Evolutionary conservation across 2,797 vertebrate genomes (phyloP).

Genomic region (Urophycis tenuis): DNA sequence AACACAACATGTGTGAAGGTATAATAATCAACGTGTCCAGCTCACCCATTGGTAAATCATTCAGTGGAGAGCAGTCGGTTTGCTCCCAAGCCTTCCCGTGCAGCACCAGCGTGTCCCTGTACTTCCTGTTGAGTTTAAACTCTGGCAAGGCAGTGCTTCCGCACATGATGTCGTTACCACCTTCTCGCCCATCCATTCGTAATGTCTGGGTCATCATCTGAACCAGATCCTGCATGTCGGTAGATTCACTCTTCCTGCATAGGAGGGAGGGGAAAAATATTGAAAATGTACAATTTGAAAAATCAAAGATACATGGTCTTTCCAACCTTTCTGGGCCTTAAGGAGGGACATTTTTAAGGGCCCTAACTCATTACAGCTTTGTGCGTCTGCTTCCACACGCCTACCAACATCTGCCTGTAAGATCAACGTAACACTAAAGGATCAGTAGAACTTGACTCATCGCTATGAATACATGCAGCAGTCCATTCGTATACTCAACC

Average conservation of each 20-base stretch:
- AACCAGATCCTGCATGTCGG: slow-evolving; percentile 88
- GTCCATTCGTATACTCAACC: too few relatives aligned
- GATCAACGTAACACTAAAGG: background rate
- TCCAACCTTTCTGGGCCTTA: background rate
- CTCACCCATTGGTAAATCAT: slow-evolving; percentile 77
- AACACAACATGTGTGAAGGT: background rate
- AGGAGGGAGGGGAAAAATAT: slow-evolving; percentile 1
- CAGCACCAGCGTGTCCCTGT: slow-evolving; percentile 87
- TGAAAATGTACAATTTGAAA: background rate
- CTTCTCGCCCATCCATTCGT: slow-evolving; percentile 77
- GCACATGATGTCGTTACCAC: slow-evolving; percentile 44
- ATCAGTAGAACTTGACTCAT: too few relatives aligned
- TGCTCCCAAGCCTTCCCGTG: slow-evolving; percentile 80
- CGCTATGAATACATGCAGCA: too few relatives aligned
- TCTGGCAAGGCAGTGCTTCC: slow-evolving; percentile 64
- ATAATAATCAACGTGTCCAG: background rate
- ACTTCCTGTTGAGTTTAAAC: slow-evolving; percentile 83
- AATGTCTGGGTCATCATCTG: slow-evolving; percentile 91
- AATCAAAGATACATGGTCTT: too few relatives aligned
- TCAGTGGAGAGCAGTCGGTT: slow-evolving; percentile 69
- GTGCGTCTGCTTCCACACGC: background rate
- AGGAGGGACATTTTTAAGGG: too few relatives aligned
- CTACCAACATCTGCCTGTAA: background rate
- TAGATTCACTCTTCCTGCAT: slow-evolving; percentile 74
- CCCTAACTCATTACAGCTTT: background rate